Evolutionary conservation across 1,140 invertebrate species (phyloP).

Genomic region (Drosophila tropicalis): DNA sequence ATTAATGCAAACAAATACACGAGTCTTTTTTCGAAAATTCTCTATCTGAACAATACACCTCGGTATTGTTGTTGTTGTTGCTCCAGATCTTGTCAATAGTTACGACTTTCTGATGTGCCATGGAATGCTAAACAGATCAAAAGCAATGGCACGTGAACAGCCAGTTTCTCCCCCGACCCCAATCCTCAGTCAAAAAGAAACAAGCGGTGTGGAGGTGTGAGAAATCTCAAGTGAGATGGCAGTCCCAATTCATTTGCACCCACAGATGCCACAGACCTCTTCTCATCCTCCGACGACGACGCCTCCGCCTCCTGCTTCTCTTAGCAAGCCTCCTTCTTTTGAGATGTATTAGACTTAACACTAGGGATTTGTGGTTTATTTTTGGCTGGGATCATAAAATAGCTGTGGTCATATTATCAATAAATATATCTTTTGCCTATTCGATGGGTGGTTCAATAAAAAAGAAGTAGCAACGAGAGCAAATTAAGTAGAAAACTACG

Average conservation of each 20-base stretch:
- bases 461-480: constrained; percentile 63
- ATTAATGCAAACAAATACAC: constrained; percentile 79
- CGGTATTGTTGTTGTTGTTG: constrained; percentile 18
- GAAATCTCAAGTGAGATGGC: constrained; percentile 74
- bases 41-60: neutral
- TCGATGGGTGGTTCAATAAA: constrained; percentile 59
- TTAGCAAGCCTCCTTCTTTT: neutral
- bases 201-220: constrained; percentile 58
- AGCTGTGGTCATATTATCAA: constrained; percentile 78
- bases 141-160: constrained; percentile 62
- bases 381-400: constrained; percentile 70
- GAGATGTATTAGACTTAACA: constrained; percentile 55
- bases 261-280: constrained; percentile 16
- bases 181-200: constrained; percentile 2
- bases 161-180: constrained; percentile 3
- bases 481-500: constrained; percentile 70
- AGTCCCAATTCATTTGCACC: constrained; percentile 21
- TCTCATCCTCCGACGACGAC: neutral
- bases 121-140: constrained; percentile 78
- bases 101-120: constrained; percentile 78
- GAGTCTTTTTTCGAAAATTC: constrained; percentile 21
- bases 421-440: constrained; percentile 61
- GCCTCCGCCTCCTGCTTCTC: neutral
- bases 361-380: constrained; percentile 74
- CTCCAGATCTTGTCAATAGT: constrained; percentile 70